These are phyloP conservation scores for Syrista parreyssii DNA, from an alignment of 2,888 invertebrate genomes.

Conservation along the genomic window DNA sequence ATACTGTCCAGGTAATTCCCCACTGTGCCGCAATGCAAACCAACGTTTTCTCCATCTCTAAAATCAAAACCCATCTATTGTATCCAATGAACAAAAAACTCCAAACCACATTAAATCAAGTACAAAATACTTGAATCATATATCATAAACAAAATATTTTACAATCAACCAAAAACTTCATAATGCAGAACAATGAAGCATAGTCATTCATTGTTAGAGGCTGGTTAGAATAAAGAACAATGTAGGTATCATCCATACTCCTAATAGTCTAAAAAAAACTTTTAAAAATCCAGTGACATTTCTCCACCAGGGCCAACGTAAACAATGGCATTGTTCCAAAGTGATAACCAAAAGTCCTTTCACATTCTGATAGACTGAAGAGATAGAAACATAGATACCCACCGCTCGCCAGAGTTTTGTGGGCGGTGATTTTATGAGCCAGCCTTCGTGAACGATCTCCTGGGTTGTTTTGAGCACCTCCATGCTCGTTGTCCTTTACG, in stretches of 20 bases:
- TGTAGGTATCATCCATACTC: not conserved
- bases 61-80: constrained; percentile 35
- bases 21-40: constrained; percentile 91
- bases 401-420: constrained; percentile 95
- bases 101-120: not conserved
- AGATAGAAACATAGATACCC: constrained; percentile 67
- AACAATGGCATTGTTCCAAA: not conserved
- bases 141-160: not conserved
- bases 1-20: constrained; percentile 94
- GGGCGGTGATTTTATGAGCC: constrained; percentile 96
- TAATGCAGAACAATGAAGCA: not conserved
- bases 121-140: not conserved
- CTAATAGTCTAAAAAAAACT: not conserved
- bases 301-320: not conserved
- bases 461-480: constrained; percentile 67
- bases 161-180: not conserved
- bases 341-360: not conserved
- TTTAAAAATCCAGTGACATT: not conserved
- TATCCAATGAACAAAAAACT: not conserved
- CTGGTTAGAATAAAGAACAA: not conserved
- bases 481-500: constrained; percentile 38
- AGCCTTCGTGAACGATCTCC: constrained; percentile 89
- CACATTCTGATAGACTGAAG: not conserved
- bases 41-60: constrained; percentile 96
- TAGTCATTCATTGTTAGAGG: not conserved